These are phyloP conservation scores for Oligia latruncula DNA, from an alignment of 2,888 invertebrate genomes.

Conservation along the genomic window DNA sequence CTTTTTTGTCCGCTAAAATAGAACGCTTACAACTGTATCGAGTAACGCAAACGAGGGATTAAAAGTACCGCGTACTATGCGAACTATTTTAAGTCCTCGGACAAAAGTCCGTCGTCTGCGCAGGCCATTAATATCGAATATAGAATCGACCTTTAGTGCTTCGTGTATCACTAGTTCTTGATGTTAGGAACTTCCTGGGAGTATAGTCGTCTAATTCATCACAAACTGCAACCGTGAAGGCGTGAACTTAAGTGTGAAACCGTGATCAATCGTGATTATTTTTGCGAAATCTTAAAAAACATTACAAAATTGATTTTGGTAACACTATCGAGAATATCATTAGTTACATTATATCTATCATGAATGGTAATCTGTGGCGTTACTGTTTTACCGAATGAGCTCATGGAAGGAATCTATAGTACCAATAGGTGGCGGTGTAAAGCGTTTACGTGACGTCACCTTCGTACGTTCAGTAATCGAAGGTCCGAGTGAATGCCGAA, in stretches of 20 bases:
- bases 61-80: too few relatives aligned
- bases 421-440: slow-evolving; percentile 71
- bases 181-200: slow-evolving; percentile 5
- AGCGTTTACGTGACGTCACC: slow-evolving; percentile 80
- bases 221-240: slow-evolving; percentile 7
- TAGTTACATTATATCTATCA: background rate
- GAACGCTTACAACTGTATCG: too few relatives aligned
- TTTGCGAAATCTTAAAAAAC: slow-evolving; percentile 13
- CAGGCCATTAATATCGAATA: background rate
- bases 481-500: slow-evolving; percentile 91
- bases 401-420: slow-evolving; percentile 3
- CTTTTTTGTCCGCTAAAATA: too few relatives aligned
- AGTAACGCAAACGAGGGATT: too few relatives aligned
- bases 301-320: slow-evolving; percentile 2
- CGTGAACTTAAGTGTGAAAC: slow-evolving; percentile 10
- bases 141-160: background rate
- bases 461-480: slow-evolving; percentile 85
- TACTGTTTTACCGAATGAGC: slow-evolving; percentile 69
- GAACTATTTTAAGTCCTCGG: too few relatives aligned
- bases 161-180: background rate
- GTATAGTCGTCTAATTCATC: slow-evolving; percentile 2
- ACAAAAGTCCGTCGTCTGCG: too few relatives aligned
- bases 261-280: background rate
- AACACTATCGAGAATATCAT: slow-evolving; percentile 45
- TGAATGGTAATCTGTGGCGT: slow-evolving; percentile 34